Evolutionary conservation across 2,888 invertebrate species (phyloP).

Genomic region (Cremastobaeus sp.): DNA sequence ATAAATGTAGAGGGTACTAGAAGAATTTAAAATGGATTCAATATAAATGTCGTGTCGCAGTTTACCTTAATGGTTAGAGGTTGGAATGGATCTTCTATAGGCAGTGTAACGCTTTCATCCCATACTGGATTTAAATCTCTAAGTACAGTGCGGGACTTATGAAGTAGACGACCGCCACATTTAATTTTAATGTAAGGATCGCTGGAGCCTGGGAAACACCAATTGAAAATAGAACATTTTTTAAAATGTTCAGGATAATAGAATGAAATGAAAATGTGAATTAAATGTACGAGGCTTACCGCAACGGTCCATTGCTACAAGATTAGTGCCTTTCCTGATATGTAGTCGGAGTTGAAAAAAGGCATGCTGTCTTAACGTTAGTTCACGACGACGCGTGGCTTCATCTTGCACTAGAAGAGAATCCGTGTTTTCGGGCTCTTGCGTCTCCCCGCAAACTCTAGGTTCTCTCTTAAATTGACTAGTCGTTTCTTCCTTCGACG

Average conservation of each 20-base stretch:
- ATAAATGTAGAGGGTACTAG: too few species aligned
- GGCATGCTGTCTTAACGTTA: constrained; percentile 88
- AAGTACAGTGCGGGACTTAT: constrained; percentile 96
- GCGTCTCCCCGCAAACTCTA: constrained; percentile 54
- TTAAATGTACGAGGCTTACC: constrained; percentile 82
- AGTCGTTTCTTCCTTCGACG: constrained; percentile 78
- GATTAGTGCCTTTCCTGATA: constrained; percentile 91
- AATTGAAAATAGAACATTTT: too few species aligned
- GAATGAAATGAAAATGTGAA: neutral
- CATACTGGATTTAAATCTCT: constrained; percentile 97
- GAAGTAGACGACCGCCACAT: constrained; percentile 89
- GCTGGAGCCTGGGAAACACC: constrained; percentile 91
- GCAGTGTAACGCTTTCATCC: constrained; percentile 97
- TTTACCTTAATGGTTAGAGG: constrained; percentile 90
- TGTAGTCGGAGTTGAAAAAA: constrained; percentile 95
- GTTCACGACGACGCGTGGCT: constrained; percentile 84
- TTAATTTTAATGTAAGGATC: constrained; percentile 99
- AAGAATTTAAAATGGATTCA: too few species aligned
- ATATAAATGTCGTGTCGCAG: constrained; percentile 47
- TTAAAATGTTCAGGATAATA: neutral
- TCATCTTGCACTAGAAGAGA: constrained; percentile 81
- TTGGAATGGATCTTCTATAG: constrained; percentile 93
- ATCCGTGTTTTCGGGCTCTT: constrained; percentile 56
- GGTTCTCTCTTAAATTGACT: constrained; percentile 72
- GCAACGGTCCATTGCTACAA: constrained; percentile 96